These are phyloP conservation scores for Fopius arisanus DNA, from an alignment of 1,140 invertebrate genomes.

Conservation along the genomic window DNA sequence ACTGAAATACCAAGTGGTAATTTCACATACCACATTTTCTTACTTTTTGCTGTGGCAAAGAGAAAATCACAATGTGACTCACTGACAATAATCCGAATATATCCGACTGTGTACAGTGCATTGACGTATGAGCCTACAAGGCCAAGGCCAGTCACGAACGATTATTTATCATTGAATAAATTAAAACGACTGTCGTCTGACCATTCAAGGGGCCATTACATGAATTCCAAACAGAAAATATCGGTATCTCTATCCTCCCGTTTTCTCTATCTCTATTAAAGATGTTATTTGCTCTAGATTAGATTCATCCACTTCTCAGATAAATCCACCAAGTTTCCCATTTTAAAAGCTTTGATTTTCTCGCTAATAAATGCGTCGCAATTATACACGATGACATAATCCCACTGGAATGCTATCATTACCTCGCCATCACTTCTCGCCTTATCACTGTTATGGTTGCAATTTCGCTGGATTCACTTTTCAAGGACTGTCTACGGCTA, in stretches of 20 bases:
- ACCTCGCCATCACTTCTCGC: neutral
- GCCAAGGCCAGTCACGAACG: conserved; percentile 41
- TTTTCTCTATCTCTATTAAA: neutral
- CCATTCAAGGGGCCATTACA: neutral
- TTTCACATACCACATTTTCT: neutral
- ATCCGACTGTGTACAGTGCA: conserved; percentile 20
- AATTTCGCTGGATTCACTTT: neutral
- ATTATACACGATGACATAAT: neutral
- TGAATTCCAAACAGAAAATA: no score
- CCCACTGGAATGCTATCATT: neutral
- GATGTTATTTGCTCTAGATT: neutral
- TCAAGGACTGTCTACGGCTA: neutral
- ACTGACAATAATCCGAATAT: conserved; percentile 44
- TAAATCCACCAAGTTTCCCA: neutral
- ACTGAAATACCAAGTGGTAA: neutral
- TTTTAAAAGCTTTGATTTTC: neutral
- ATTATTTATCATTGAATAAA: conserved; percentile 49
- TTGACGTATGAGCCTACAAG: conserved; percentile 40
- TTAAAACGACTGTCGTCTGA: conserved; percentile 34
- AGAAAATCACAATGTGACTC: conserved; percentile 36
- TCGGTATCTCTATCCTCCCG: neutral
- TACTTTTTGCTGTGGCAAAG: neutral
- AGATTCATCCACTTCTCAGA: neutral
- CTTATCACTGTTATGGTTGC: neutral
- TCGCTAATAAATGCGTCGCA: neutral